Evolutionary conservation across 2,113 vertebrate genomes (phyloP), one percentile per base, ranked within the genome.

Genomic region (Aptenodytes patagonicus): DNA sequence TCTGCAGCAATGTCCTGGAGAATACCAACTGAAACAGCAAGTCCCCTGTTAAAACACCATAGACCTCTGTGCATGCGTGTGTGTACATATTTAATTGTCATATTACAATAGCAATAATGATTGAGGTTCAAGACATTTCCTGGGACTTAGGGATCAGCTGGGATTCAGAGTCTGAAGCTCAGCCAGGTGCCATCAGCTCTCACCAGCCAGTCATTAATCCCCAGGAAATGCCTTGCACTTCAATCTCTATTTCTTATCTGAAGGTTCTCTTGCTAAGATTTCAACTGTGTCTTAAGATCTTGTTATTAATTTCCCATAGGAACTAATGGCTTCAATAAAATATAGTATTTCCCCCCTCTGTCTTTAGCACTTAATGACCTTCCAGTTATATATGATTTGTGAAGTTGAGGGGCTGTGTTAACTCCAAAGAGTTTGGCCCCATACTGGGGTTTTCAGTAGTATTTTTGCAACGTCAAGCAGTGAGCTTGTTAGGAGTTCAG

Each of bases 131-230:
- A 60, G 70, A 54, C 6, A 42, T 92, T 97, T 98, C 90, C 94
- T 97, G 95, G 76, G 94, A 84, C 87, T 91, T 94, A 68, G 78
- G 70, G 78, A 54, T 77, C 71, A 87, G 68, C 83, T 95, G 82
- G 52, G 79, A 84, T 93, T 93, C 95, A 92, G 87, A 75, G 38
- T 57, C 83, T 84, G 90, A 94, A 91, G 81, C 76, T 90, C 44
- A 82, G 86, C 78, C 93, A 92, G 95, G 86, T 91, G 94, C 83
- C 95, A 86, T 93, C 57, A 93, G 49, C 72, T 95, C 85, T 91
- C 96, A 70, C 82, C 87, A 97, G 95, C 83, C 79, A 94, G 92
- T 94, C 90, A 83, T 77, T 97, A 97, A 97, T 96, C 78, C 83
- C 44, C 95, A 91, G 95, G 97, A 96, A 98, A 90, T 97, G 75